Percentiles rank a stretch among this genome's conserved stretches.
Conservation (phyloP, 2,113 vertebrate genomes). For the Mesitornis unicolor region DNA sequence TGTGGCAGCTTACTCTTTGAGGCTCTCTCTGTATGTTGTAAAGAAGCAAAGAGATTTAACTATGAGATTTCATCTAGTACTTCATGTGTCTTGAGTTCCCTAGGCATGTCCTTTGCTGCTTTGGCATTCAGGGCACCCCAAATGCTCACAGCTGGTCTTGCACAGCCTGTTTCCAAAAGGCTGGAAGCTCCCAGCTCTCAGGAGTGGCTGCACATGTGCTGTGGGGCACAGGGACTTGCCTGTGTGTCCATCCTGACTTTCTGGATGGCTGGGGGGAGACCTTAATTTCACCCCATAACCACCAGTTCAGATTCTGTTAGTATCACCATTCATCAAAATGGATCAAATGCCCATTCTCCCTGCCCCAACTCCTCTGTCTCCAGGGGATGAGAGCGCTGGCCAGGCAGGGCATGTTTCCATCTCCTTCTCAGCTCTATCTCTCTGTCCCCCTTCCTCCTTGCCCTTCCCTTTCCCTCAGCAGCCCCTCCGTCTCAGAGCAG, state of each 20-base stretch:
- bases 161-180: not conserved
- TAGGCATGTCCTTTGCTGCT: not conserved
- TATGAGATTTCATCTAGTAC: not conserved
- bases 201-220: rapidly evolving
- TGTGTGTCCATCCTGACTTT: rapidly evolving
- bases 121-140: not conserved
- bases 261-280: not conserved
- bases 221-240: not conserved
- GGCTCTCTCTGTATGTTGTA: not conserved
- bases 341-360: not conserved
- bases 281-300: not conserved
- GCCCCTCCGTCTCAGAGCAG: not conserved
- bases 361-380: not conserved
- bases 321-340: not conserved
- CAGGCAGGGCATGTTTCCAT: not conserved
- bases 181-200: not conserved
- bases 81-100: not conserved
- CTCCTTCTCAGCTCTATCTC: not conserved
- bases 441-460: too few species aligned
- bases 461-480: not conserved
- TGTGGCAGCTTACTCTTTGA: not conserved
- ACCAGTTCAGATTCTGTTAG: not conserved
- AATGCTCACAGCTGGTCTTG: not conserved
- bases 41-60: not conserved
- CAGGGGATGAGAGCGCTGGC: not conserved